phyloP scores from a whole-genome alignment of 2,797 vertebrate genomes.

The Eremophila alpestris region DNA sequence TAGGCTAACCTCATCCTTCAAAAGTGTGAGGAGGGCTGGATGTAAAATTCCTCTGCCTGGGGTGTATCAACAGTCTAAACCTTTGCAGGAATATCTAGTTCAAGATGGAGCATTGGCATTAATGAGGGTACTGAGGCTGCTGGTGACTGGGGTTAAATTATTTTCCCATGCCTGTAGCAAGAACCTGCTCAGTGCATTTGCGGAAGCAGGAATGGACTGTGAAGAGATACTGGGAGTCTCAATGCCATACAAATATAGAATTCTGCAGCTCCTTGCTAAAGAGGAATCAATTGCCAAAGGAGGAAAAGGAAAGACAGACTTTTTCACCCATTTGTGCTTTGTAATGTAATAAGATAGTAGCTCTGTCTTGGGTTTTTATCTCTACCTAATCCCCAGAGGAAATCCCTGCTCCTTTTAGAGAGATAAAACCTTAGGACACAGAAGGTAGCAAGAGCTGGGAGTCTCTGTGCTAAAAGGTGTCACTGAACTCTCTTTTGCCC shows the following conservation, averaged over 20 bases:
- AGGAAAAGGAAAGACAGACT: not conserved
- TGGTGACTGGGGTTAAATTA: accelerated
- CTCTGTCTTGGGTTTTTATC: conserved; percentile 52
- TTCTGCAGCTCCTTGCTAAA: not conserved
- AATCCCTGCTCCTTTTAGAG: conserved; percentile 74
- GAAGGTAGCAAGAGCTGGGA: conserved; percentile 41
- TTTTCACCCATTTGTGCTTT: conserved; percentile 33
- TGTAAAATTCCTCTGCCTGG: not conserved
- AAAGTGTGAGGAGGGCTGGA: not conserved
- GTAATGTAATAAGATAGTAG: conserved; percentile 63
- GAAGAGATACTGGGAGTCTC: not conserved
- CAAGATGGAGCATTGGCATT: not conserved
- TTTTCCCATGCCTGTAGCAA: not conserved
- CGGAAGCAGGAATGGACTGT: not conserved
- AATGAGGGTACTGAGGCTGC: not conserved
- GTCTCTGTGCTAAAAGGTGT: conserved; percentile 65
- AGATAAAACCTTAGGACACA: conserved; percentile 66
- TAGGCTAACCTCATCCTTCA: not conserved
- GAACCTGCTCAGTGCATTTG: not conserved
- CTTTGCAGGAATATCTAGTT: not conserved
- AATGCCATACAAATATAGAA: not conserved
- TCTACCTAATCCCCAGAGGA: conserved; percentile 72
- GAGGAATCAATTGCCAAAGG: not conserved
- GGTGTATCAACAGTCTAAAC: not conserved
- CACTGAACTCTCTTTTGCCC: conserved; percentile 66